Conservation (phyloP, 2,797 vertebrate genomes). For the Octomys mimax region DNA sequence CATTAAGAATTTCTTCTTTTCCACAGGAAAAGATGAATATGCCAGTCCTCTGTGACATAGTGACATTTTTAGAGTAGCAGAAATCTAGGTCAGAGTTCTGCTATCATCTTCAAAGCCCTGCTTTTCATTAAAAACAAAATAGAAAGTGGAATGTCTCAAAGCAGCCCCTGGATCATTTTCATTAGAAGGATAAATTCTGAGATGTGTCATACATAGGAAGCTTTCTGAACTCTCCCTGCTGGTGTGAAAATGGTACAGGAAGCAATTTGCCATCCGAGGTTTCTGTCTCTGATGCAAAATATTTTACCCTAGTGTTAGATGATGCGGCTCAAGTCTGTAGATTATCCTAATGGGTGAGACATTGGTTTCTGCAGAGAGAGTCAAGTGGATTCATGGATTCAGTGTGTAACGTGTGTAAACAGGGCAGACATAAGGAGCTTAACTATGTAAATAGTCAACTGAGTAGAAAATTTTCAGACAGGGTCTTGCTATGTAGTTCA, state of each 20-base stretch:
- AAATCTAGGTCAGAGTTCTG: conserved; percentile 69
- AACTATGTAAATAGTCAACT: neutral
- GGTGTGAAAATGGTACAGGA: neutral
- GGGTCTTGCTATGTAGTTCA: neutral
- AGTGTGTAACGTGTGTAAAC: conserved; percentile 5
- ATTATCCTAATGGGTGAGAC: neutral
- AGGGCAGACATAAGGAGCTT: neutral
- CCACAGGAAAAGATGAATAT: conserved; percentile 45
- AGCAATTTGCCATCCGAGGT: neutral
- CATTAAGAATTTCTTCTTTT: conserved; percentile 56
- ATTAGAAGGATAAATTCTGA: conserved; percentile 53
- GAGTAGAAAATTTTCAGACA: neutral
- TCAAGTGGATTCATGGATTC: neutral
- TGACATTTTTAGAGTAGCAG: conserved; percentile 66
- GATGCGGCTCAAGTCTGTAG: neutral
- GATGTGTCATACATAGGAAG: neutral
- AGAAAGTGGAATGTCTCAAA: conserved; percentile 56
- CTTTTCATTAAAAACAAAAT: conserved; percentile 66
- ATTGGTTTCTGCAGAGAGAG: neutral
- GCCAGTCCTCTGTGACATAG: neutral
- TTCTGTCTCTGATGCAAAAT: conserved; percentile 1
- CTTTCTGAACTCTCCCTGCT: conserved; percentile 8
- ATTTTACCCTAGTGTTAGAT: neutral
- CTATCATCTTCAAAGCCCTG: conserved; percentile 57
- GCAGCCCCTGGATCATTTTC: conserved; percentile 45